Base-by-base conservation (phyloP, 2,888 invertebrate species). In the Drosophila formosana region DNA sequence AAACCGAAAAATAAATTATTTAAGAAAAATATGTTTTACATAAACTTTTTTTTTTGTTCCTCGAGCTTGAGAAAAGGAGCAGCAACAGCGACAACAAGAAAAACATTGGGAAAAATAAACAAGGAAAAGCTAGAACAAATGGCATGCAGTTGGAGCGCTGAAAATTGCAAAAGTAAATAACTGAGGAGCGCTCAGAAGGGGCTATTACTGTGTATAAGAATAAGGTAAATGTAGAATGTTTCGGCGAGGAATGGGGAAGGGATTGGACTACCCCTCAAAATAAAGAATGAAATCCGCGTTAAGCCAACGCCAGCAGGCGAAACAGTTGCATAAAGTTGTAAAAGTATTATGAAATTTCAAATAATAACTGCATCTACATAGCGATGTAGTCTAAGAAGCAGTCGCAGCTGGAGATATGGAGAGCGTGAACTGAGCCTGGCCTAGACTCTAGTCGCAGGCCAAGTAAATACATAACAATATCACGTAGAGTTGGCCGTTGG, bases 1-100 rank as follows among this genome's bases (percentile, higher is more conserved):
- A 72, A 78, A 72, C 67, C 74, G 55, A 80, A 76, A 82, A 85
- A 73, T 85, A 88, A 85, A 85, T 85, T 86, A 85, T 85, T 85
- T 88, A 88, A 88, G 85, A 85, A 85, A 85, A 85, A 85, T 85
- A 85, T 85, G 85, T 85, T 85, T 88, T 85, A 88, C 85, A 85
- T 85, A 83, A 88, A 76, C 73, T 77, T 76, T 76, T 66, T 41
- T 34, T 34, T 34, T 30, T 32, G 32, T 32, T 32, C 8, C 5
- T 43, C 6, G 18, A 41, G 6, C 6, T 8, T 11, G n/a, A 13
- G 26, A 39, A 37, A 41, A 23, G 41, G 43, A 28, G 45, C 25
- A 50, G 41, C 43, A 62, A 66, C 51, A 58, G 52, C 52, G 65
- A 66, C 51, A 58, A 50, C 41, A 62, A 56, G 49, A 65, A 56